A percentile compares a stretch with the other conserved stretches of the same genome.
Evolutionary conservation across 35 echinoderm and acorn worm species (phyloP).

Genomic region (Heliocidaris tuberculata): DNA sequence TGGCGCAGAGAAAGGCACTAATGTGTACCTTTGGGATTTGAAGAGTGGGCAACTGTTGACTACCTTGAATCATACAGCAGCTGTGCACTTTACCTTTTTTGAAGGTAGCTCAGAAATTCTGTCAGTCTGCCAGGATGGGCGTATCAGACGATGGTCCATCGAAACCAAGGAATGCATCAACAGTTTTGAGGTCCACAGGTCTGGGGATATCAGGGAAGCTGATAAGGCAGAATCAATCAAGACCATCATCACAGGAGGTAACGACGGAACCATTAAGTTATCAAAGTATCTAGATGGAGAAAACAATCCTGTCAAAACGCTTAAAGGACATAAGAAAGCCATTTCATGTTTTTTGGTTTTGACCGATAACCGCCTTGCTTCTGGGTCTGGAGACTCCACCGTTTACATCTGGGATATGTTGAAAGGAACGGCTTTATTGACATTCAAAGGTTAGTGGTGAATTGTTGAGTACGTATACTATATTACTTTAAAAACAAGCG

Average conservation of each 20-base stretch:
- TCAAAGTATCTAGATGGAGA: neutral
- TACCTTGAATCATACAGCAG: conserved; percentile 45
- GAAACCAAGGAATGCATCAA: conserved; percentile 47
- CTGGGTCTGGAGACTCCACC: conserved; percentile 16
- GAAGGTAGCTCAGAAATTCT: neutral
- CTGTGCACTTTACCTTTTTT: conserved; percentile 28
- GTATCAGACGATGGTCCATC: conserved; percentile 50
- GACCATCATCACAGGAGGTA: conserved; percentile 40
- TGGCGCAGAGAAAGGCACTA: conserved; percentile 41
- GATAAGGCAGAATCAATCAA: neutral
- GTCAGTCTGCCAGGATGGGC: conserved; percentile 59
- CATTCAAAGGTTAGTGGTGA: neutral
- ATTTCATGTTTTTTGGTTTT: conserved; percentile 31
- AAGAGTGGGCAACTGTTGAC: conserved; percentile 8
- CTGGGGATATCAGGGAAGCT: conserved; percentile 2
- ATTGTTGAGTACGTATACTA: neutral
- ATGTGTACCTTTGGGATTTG: conserved; percentile 60
- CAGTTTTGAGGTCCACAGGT: conserved; percentile 11
- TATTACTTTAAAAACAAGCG: no score
- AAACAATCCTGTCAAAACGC: neutral
- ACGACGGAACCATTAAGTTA: conserved; percentile 55
- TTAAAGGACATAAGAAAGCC: conserved; percentile 33
- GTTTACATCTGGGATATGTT: conserved; percentile 49
- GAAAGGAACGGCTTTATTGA: neutral
- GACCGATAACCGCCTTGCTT: conserved; percentile 33